Base-by-base conservation (phyloP, 2,888 invertebrate species). In the Tuberolachnus salignus region DNA sequence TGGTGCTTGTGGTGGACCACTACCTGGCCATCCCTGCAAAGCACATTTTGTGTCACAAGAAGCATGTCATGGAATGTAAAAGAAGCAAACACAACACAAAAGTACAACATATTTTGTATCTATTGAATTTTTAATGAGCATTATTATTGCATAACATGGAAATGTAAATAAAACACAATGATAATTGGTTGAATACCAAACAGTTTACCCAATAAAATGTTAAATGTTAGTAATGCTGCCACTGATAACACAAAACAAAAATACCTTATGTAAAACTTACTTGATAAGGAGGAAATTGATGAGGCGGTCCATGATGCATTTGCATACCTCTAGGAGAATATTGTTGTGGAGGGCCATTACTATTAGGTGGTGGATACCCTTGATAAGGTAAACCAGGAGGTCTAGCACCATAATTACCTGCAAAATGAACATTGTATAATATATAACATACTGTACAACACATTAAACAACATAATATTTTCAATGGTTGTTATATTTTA, bases 381-480 rank as follows among this genome's bases (percentile, higher is more conserved):
- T 85, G 85, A 80, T 83, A 84, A 81, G 85, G 85, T 34, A 85
- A 86, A 82, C 84, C 84, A 81, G 85, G 86, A 81, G 85, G 86
- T 83, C 87, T 85, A 34, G 86, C 85, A 64, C 86, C 85, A 82
- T 87, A 87, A 82, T 85, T 86, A 84, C 88, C 85, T 84, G 86
- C 84, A 66, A 23, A 66, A 26, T 74, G 49, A 42, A 44, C 44
- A 71, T 34, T 61, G 19, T 42, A 81, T 34, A 34, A 34, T 34
- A 34, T 34, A 34, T 34, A 34, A 69, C 8, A 14, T 66, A 21
- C n/a, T 0, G 13, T n/a, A 53, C 9, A 51, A n/a, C 16, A 64
- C 1, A 44, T 61, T 19, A 44, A 63, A 4, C 14, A 16, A 66
- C 14, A 57, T 16, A 46, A 46, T 66, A 26, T 55, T 23, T 10